These are phyloP conservation scores for Ladona fulva DNA, from an alignment of 1,140 invertebrate genomes.

Conservation along the genomic window DNA sequence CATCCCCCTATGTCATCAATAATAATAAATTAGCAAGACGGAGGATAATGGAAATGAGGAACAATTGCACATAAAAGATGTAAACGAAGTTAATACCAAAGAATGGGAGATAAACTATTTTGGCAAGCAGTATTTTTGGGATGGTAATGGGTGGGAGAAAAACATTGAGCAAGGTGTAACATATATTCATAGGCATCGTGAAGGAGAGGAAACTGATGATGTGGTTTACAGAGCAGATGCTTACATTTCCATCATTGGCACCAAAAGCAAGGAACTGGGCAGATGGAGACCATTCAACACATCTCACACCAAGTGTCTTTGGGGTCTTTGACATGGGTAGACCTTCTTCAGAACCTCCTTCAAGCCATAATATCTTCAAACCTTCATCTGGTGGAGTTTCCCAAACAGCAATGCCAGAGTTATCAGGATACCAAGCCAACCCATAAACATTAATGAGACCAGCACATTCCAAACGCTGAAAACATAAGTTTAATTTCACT, in stretches of 20 bases:
- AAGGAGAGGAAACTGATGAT: background rate
- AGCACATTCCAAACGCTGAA: constrained; percentile 5
- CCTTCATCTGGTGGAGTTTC: background rate
- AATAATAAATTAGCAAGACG: no score
- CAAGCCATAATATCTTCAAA: background rate
- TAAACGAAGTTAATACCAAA: no score
- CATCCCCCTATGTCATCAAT: no score
- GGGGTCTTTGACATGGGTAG: background rate
- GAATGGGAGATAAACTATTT: no score
- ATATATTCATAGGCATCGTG: no score
- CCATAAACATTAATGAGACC: background rate
- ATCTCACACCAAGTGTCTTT: background rate
- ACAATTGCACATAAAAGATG: no score
- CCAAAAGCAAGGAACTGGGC: constrained; percentile 13
- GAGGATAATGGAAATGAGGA: no score
- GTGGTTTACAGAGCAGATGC: background rate
- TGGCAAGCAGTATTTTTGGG: no score
- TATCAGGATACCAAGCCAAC: background rate
- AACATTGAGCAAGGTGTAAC: no score
- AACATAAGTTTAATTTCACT: no score
- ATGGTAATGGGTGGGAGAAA: no score
- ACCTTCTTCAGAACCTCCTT: background rate
- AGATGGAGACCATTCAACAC: background rate
- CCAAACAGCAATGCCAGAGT: background rate
- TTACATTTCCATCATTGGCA: constrained; percentile 7